These are phyloP conservation scores for Anneissia japonica DNA, from an alignment of 35 echinoderm and acorn worm genomes.

Conservation along the genomic window DNA sequence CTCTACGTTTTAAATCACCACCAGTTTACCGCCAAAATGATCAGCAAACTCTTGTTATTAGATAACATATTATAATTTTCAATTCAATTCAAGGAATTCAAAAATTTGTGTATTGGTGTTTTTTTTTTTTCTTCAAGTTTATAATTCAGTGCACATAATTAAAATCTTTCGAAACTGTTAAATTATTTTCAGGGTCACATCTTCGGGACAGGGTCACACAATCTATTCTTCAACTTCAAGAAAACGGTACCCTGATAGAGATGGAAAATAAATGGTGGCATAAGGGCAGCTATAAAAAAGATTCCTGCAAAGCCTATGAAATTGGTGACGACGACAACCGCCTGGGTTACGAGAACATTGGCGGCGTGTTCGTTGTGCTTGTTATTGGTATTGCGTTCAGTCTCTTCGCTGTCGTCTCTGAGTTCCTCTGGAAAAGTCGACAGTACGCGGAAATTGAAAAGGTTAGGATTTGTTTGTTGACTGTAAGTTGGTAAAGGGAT, in stretches of 20 bases:
- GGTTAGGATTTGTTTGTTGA: no score
- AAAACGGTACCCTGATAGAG: neutral
- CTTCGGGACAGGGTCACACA: neutral
- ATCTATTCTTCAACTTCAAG: neutral
- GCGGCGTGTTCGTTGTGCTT: neutral
- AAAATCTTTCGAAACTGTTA: no score
- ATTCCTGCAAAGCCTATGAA: neutral
- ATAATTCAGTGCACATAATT: no score
- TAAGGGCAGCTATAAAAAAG: neutral
- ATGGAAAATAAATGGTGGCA: constrained; percentile 13
- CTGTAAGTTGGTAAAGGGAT: no score
- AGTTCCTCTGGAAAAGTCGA: constrained; percentile 7
- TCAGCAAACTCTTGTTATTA: no score
- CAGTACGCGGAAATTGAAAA: constrained; percentile 19
- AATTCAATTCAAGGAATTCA: no score
- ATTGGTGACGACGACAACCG: neutral
- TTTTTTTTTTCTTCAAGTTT: no score
- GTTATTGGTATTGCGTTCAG: constrained; percentile 8
- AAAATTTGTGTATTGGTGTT: no score
- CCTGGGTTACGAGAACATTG: neutral
- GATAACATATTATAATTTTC: no score
- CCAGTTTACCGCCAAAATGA: no score
- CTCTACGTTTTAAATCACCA: no score
- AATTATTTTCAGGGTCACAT: neutral
- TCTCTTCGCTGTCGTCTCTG: neutral